Percentiles rank a stretch among this genome's conserved stretches.
These are phyloP conservation scores for Chelmon rostratus DNA, from an alignment of 2,797 vertebrate genomes.

Conservation along the genomic window DNA sequence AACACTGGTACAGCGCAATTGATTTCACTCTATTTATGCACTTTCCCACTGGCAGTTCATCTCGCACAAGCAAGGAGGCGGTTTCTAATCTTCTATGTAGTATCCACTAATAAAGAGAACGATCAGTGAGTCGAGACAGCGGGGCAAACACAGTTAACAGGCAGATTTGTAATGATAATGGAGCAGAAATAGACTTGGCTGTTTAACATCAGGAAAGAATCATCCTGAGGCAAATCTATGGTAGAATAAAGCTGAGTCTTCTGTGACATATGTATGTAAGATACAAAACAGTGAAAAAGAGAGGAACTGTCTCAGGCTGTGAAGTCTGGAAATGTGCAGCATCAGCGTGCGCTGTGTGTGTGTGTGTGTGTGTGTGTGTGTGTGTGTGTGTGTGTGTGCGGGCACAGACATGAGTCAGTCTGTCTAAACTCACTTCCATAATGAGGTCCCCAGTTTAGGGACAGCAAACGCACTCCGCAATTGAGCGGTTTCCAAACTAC, in stretches of 20 bases:
- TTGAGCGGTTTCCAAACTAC: constrained; percentile 80
- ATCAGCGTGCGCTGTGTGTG: constrained; percentile 38
- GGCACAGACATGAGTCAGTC: constrained; percentile 47
- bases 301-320: constrained; percentile 27
- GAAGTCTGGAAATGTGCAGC: constrained; percentile 59
- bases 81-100: constrained; percentile 86
- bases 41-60: constrained; percentile 84
- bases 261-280: background rate
- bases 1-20: constrained; percentile 87
- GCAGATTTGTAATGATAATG: constrained; percentile 86
- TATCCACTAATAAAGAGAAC: constrained; percentile 87
- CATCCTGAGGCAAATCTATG: constrained; percentile 63
- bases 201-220: constrained; percentile 76
- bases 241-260: constrained; percentile 24
- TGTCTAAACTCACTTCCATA: constrained; percentile 64
- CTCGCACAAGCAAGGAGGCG: constrained; percentile 76
- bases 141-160: constrained; percentile 83
- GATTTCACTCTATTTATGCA: constrained; percentile 89
- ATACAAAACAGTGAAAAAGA: constrained; percentile 37
- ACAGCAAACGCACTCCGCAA: constrained; percentile 71
- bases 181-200: constrained; percentile 72
- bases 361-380: constrained; percentile 23
- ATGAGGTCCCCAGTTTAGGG: constrained; percentile 73
- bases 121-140: constrained; percentile 82
- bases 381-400: constrained; percentile 24